Evolutionary conservation across 2,113 vertebrate genomes (phyloP), one percentile per base, ranked within the genome.

Genomic region (Stigmatopora nigra): DNA sequence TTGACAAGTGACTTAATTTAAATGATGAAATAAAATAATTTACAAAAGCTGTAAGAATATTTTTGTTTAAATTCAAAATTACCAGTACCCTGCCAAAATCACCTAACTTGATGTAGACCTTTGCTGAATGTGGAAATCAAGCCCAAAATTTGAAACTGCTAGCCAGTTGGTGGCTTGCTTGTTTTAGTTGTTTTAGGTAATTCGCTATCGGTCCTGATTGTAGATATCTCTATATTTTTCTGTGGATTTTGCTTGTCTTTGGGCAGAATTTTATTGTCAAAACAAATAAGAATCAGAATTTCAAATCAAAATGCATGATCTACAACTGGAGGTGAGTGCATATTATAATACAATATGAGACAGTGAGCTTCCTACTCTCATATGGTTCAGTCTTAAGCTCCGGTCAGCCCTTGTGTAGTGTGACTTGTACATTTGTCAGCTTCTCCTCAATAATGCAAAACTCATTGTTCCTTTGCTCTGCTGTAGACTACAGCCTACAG

Each of bases 371-470:
- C 56, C 57, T 58, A 63, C 38, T 8, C 9, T 7, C 53, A 46
- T 61, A 53, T 57, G 62, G 35, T 62, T 68, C 72, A 56, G 48
- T 65, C 63, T 57, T 47, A 46, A n/a, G 68, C 59, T 64, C 58
- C 15, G 47, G 62, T 76, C 72, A 66, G 36, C 61, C 58, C 70
- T 63, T 69, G 55, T 64, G 69, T 79, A 64, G 70, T 66, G 64
- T 65, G 73, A 65, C 67, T 77, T 77, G 73, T 75, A 71, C 61
- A 46, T 80, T 85, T 76, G 73, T 79, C 80, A 78, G 73, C 82
- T 79, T 68, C 71, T 81, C 76, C 81, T 90, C 77, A 89, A 89
- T 89, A 89, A 88, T 89, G 84, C 84, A 90, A 81, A 86, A 76
- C 79, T 72, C 69, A 70, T 66, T 82, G 80, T 77, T 84, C 63